Conservation (phyloP, 2,113 vertebrate species). For the Gorilla gorilla region DNA sequence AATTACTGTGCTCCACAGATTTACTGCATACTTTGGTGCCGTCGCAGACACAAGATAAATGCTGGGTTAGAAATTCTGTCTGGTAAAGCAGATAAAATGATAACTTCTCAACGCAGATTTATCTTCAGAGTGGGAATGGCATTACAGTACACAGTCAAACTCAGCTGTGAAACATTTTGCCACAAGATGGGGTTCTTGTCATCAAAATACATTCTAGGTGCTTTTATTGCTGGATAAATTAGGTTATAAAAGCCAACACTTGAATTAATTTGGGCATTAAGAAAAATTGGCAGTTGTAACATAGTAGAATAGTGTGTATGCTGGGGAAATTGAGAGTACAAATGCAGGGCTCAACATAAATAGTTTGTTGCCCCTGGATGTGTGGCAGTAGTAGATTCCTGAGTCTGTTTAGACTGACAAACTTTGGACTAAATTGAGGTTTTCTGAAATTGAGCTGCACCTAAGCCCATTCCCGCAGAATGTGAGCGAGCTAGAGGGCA, state of each 20-base stretch:
- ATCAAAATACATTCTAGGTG: neutral
- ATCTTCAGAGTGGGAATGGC: neutral
- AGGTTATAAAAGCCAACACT: slow-evolving; percentile 5
- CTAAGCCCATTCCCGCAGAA: fast-evolving
- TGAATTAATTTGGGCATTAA: neutral
- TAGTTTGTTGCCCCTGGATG: neutral
- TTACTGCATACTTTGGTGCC: neutral
- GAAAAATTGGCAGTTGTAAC: neutral
- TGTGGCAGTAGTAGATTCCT: neutral
- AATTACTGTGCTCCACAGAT: slow-evolving; percentile 33
- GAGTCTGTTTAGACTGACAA: neutral
- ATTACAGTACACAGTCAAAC: neutral
- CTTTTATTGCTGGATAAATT: neutral
- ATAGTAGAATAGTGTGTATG: neutral
- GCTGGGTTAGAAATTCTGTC: slow-evolving; percentile 21
- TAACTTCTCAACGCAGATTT: slow-evolving; percentile 48
- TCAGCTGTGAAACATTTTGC: slow-evolving; percentile 6
- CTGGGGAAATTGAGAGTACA: neutral
- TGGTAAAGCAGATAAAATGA: slow-evolving; percentile 55
- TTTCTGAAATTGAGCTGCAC: neutral
- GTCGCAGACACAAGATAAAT: slow-evolving; percentile 31
- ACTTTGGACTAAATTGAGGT: neutral
- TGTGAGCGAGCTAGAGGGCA: fast-evolving
- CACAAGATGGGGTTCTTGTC: slow-evolving; percentile 67
- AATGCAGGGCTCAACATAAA: neutral